These are phyloP conservation scores for Uria aalge DNA, from an alignment of 2,113 vertebrate genomes.

Conservation along the genomic window DNA sequence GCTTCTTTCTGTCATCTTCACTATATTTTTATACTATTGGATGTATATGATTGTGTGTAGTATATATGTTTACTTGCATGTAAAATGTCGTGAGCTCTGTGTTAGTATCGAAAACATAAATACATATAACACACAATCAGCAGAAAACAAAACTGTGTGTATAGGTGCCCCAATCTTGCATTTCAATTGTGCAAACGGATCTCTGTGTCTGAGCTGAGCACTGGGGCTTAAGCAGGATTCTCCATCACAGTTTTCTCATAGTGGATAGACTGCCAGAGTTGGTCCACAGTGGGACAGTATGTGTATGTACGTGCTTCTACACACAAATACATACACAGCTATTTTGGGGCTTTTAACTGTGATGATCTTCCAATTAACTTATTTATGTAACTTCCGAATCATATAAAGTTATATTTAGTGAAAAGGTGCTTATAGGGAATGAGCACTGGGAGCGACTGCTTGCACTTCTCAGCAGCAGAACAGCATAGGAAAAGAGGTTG, in stretches of 20 bases:
- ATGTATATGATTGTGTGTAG: background rate
- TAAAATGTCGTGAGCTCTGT: background rate
- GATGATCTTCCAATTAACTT: background rate
- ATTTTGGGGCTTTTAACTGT: background rate
- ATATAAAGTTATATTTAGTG: background rate
- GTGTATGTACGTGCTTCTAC: background rate
- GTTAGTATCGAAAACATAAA: background rate
- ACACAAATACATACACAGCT: background rate
- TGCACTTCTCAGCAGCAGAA: background rate
- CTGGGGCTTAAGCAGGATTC: background rate
- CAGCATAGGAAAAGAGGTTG: background rate
- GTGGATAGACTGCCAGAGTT: background rate
- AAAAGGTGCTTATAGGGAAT: rapidly evolving
- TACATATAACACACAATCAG: background rate
- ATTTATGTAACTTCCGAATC: background rate
- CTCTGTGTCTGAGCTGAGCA: background rate
- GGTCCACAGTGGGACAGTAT: background rate
- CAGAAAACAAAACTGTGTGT: background rate
- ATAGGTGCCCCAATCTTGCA: background rate
- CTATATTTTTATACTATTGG: rapidly evolving
- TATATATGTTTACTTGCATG: background rate
- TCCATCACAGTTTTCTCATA: background rate
- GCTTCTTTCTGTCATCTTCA: background rate
- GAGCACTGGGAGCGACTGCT: background rate
- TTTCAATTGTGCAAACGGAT: background rate